Base-by-base conservation (phyloP, 2,797 vertebrate genomes). In the Cyprinella venusta region DNA sequence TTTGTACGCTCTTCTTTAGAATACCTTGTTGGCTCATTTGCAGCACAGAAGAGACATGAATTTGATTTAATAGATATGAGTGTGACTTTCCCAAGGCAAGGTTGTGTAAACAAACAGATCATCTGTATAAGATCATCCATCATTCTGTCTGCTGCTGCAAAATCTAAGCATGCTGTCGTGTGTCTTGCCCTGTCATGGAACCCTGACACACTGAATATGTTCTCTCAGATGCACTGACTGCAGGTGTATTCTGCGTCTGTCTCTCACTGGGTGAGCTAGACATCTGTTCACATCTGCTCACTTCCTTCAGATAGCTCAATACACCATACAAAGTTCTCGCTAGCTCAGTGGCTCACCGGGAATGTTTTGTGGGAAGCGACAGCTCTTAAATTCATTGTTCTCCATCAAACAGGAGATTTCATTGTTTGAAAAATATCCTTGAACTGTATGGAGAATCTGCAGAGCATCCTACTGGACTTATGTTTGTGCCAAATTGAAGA, bases 311-410 rank as follows among this genome's bases (percentile, higher is more conserved):
- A 59, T 48, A 59, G 36, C 75, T 63, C 75, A 42, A 30, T 45
- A 3, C 33, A 40, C 8, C 21, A 36, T 30, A 48, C 30, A 50
- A 50, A 61, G 36, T 24, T 59, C 52, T 18, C 19, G 1, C 26
- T 48, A 18, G 54, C 16, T 72, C 54, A 6, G n/a, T 45, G 38
- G 40, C 9, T 45, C 38, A 30, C 63, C 54, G 2, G 12, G 2
- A 80, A 33, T 80, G 26, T 80, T 65, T 36, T 50, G 26, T 65
- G 26, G 26, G 42, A 78, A 65, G 61, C 6, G 36, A 24, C 72
- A 38, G 18, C 42, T 78, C 61, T n/a, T 19, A 67, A 24, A 54
- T 54, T 0, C 10, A 63, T 45, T 76, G 26, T 78, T 50, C 19
- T 79, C 19, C 19, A 9, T 52, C 45, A 52, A 79, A 67, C 21